Evolutionary conservation across 2,113 vertebrate species (phyloP), one percentile per base, ranked within the genome.

Genomic region (Paramisgurnus dabryanus): DNA sequence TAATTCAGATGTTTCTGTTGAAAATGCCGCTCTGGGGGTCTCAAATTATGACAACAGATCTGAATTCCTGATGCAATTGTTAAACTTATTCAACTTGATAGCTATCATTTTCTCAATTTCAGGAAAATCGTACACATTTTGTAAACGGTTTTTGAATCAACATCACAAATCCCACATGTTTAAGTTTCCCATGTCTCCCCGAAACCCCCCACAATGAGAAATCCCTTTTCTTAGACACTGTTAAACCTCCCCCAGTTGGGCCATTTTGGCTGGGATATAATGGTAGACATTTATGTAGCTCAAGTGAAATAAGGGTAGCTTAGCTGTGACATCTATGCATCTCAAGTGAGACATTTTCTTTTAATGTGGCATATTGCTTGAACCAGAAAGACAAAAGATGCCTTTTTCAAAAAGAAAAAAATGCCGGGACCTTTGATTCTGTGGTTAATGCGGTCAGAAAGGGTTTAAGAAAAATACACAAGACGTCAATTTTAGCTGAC

Each of bases 401-500:
- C 72, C 72, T 34, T 45, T 8, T 43, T 75, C 34, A 64, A 12
- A 47, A 50, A 64, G 60, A 11, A 75, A 1, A 34, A 17, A 64
- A 10, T 0, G 15, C 15, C 41, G 34, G n/a, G 11, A 12, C 41
- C 67, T 75, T 75, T 75, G 73, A 75, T 39, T 75, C 43, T 17
- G 43, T 17, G 13, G 73, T 45, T 45, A 55, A 40, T 55, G 34
- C 15, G 4, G 27, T 71, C 49, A 75, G 43, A n/a, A 75, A 64
- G 49, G 73, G 18, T 63, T 75, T 75, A 17, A 64, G 58, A 34
- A 75, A 75, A 64, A 75, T 64, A 50, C 43, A 64, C 58, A 64
- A 34, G 73, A 75, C 1, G 41, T 75, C 73, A 7, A 75, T 64
- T 75, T 75, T 34, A 75, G 73, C 58, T 75, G 58, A 75, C 73